Base-by-base conservation (phyloP, 1,140 invertebrate species). In the Harlomillsia oculata region DNA sequence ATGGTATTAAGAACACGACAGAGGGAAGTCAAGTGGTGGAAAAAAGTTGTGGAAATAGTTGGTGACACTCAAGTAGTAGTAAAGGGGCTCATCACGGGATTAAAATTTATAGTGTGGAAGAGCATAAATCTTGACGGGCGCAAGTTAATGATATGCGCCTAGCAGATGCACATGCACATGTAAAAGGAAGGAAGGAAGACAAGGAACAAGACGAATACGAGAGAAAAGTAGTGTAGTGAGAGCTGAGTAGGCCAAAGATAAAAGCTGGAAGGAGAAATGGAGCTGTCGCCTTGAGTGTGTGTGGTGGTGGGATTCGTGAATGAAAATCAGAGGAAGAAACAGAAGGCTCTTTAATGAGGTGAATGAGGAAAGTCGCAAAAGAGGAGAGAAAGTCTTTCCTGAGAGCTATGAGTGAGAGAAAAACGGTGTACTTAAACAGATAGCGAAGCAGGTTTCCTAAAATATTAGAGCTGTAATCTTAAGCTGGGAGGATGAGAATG, bases 71-170 rank as follows among this genome's bases (percentile, higher is more conserved):
- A n/a, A 37, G 34, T 25, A 37, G 48, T 50, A 37, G 16, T 32
- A 37, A 39, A 50, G 39, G 28, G 48, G 48, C 48, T 50, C 48
- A 50, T 50, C 48, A 50, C 32, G 39, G 48, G 48, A 50, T 50
- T 50, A 50, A 50, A 50, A 50, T 50, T 50, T 50, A 50, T 50
- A 50, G 48, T 50, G 48, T 50, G 48, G 48, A 50, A 50, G 34
- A 14, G 48, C 48, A 50, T 50, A 50, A 50, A 50, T 50, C 48
- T 50, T 50, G 48, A 20, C 26, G 23, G 36, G n/a, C n/a, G n/a
- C n/a, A 30, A 48, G 45, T 48, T 48, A 48, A 48, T 48, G 36
- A 48, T 48, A 48, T 48, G 45, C 45, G 6, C 30, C 14, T 14
- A 34, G 30, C 6, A 34, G 6, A 34, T 14, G 14, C 14, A 34